Evolutionary conservation across 1,140 invertebrate genomes (phyloP).

Genomic region (Magallana ariakensis): DNA sequence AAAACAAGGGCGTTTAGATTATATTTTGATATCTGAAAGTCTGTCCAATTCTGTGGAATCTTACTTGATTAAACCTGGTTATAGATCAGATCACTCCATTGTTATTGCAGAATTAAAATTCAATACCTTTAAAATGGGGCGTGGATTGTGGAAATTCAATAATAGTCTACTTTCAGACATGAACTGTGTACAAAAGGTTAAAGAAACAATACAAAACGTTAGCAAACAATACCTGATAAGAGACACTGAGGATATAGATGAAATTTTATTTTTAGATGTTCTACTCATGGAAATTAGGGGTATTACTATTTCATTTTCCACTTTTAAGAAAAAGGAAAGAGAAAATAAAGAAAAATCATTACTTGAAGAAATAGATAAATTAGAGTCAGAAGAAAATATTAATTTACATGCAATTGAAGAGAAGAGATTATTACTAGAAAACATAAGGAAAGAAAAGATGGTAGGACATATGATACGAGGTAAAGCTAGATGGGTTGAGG

Average conservation of each 20-base stretch:
- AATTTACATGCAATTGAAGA: neutral
- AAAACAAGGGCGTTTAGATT: no score
- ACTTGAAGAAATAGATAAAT: neutral
- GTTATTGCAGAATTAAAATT: neutral
- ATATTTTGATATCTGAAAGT: no score
- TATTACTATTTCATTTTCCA: neutral
- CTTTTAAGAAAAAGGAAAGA: no score
- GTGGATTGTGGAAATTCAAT: no score
- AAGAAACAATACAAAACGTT: no score
- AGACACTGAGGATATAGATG: neutral
- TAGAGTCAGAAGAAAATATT: conserved; percentile 1
- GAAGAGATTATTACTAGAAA: neutral
- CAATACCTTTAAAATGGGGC: no score
- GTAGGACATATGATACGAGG: no score
- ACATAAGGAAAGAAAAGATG: no score
- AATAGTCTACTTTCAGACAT: no score
- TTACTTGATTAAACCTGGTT: neutral
- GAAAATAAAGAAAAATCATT: no score
- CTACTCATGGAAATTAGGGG: conserved; percentile 12
- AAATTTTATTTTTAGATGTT: neutral
- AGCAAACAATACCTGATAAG: neutral
- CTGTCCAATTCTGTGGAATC: conserved; percentile 5
- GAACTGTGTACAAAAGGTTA: no score
- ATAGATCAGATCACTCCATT: conserved; percentile 18
- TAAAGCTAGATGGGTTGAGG: no score